Conservation (phyloP, 2,113 vertebrate genomes). For the Acrocephalus arundinaceus region DNA sequence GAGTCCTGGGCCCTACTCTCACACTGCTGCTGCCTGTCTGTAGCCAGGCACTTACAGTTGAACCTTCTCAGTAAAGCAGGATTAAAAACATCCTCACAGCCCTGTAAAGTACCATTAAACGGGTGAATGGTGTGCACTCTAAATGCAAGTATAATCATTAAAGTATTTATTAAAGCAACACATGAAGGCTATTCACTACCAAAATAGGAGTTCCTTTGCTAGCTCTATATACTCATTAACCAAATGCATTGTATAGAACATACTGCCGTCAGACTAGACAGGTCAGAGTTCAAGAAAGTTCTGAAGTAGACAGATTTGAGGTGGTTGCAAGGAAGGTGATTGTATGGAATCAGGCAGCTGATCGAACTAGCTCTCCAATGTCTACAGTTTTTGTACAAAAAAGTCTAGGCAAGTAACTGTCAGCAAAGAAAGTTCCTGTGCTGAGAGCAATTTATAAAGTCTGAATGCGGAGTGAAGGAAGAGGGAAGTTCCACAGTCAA, state of each 20-base stretch:
- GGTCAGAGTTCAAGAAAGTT: not conserved
- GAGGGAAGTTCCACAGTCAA: not conserved
- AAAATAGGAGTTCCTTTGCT: not conserved
- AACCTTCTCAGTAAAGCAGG: not conserved
- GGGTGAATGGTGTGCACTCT: not conserved
- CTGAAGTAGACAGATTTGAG: not conserved
- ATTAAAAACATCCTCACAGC: constrained; percentile 8
- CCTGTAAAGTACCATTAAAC: not conserved
- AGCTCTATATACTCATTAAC: not conserved
- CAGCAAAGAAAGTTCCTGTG: not conserved
- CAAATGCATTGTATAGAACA: not conserved
- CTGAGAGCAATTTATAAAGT: not conserved
- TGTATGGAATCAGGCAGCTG: not conserved
- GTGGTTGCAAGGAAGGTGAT: not conserved
- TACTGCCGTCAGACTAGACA: not conserved
- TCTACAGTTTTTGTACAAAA: not conserved
- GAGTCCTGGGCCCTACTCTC: not conserved
- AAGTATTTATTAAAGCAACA: constrained; percentile 7
- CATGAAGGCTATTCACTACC: constrained; percentile 16
- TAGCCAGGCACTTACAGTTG: not conserved
- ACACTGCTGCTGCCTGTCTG: not conserved
- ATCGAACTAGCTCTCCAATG: not conserved
- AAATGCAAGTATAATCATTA: not conserved
- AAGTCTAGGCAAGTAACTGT: not conserved
- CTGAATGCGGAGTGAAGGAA: not conserved